Percentiles rank a stretch among this genome's conserved stretches.
Evolutionary conservation across 1,140 invertebrate species (phyloP).

Genomic region (Grapholita molesta): DNA sequence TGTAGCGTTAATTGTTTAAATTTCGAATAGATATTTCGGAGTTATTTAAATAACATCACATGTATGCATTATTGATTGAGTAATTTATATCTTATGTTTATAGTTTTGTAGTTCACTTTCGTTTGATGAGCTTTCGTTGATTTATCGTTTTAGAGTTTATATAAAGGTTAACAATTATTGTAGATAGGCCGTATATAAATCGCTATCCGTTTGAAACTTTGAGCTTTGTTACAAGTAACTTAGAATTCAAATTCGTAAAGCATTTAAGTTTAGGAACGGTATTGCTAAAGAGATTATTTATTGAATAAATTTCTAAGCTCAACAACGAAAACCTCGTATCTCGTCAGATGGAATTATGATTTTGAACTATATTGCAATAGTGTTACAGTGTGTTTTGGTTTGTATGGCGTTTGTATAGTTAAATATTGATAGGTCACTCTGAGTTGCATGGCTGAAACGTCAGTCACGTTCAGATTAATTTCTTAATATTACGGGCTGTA

Average conservation of each 20-base stretch:
- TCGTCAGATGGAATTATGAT: background rate
- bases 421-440: background rate
- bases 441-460: background rate
- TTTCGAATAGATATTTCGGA: background rate
- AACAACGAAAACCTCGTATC: background rate
- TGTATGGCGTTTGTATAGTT: background rate
- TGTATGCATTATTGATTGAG: background rate
- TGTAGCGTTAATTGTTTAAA: slow-evolving; percentile 4
- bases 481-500: background rate
- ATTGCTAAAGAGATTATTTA: background rate
- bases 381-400: background rate
- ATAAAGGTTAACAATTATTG: too few relatives aligned
- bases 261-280: too few relatives aligned
- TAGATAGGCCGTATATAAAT: too few relatives aligned
- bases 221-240: too few relatives aligned
- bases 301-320: background rate
- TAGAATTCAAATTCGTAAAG: too few relatives aligned
- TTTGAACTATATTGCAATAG: background rate
- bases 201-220: too few relatives aligned
- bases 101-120: background rate
- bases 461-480: background rate
- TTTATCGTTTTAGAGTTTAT: too few relatives aligned
- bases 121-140: too few relatives aligned
- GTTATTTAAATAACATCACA: background rate
- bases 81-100: background rate